phyloP scores from a whole-genome alignment of 2,888 invertebrate genomes.

The Morpho achilles region DNA sequence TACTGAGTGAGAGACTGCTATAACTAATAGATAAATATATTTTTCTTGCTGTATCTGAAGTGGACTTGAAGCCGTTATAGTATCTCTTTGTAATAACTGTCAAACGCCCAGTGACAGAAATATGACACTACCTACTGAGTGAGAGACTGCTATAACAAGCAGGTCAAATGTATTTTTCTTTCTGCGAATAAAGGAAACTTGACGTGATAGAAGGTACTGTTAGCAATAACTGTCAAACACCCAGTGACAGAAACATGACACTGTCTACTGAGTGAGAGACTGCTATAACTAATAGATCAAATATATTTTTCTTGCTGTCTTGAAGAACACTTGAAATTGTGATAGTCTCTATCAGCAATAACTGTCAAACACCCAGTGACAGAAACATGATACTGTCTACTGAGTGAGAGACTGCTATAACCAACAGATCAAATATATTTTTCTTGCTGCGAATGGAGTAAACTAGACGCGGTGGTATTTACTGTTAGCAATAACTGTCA shows the following conservation, averaged over 20 bases:
- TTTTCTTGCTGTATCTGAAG: not conserved
- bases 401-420: too few relatives aligned
- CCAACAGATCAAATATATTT: not conserved
- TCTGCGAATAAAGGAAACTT: too few relatives aligned
- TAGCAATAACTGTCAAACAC: too few relatives aligned
- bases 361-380: too few relatives aligned
- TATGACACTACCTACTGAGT: constrained; percentile 23
- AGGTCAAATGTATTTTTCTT: not conserved
- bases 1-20: constrained; percentile 23
- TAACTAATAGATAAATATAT: not conserved
- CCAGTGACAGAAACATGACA: too few relatives aligned
- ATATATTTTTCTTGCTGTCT: too few relatives aligned
- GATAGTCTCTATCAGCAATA: too few relatives aligned
- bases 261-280: too few relatives aligned
- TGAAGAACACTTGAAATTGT: too few relatives aligned
- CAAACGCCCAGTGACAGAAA: constrained; percentile 43
- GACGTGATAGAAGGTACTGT: too few relatives aligned
- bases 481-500: constrained; percentile 12
- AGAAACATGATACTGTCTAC: too few relatives aligned
- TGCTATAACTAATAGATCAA: too few relatives aligned
- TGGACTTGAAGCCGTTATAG: not conserved
- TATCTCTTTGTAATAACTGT: constrained; percentile 7
- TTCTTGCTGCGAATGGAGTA: not conserved
- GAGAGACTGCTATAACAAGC: constrained; percentile 14
- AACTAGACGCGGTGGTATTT: not conserved